Evolutionary conservation across 2,113 vertebrate species (phyloP), one percentile per base, ranked within the genome.

Genomic region (Vidua macroura): DNA sequence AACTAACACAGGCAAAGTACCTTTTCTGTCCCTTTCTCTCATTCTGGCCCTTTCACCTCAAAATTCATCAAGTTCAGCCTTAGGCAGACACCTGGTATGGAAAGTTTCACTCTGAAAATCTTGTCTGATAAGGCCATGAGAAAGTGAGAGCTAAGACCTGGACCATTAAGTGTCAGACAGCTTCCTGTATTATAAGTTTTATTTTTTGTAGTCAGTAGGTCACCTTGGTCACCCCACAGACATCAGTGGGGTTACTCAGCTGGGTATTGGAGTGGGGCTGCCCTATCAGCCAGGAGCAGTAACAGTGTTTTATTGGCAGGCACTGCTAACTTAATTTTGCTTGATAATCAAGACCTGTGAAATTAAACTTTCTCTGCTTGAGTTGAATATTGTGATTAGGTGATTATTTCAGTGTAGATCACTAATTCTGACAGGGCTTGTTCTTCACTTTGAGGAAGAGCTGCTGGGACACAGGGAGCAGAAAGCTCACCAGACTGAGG

Each of bases 351-450:
- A 86, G 78, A 64, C 46, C 83, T 97, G 82, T 93, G 93, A 96
- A 96, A 96, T 96, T 86, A 95, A 81, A 94, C 96, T 94, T n/a
- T 90, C 67, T 67, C 37, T 85, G 86, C 77, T 82, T 90, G 7
- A 2, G 33, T 37, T 90, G 87, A 79, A 80, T 85, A 74, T 80
- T 10, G 1, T 93, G 82, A 96, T 93, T 76, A 82, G 75, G 52
- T 83, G 68, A 80, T 86, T 56, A 88, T 68, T 93, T 86, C 35
- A 41, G 41, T 46, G 43, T 63, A 59, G 72, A 41, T 86, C 70
- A 64, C 78, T 69, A 52, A 70, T 81, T 93, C 93, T 88, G 86
- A 75, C 75, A 67, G 81, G 63, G 10, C 28, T 89, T 77, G 53
- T 60, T 64, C 78, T 59, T 79, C 37, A 18, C 0, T 4, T 72